Evolutionary conservation across 1,140 invertebrate species (phyloP).

Genomic region (Papilio helenus): DNA sequence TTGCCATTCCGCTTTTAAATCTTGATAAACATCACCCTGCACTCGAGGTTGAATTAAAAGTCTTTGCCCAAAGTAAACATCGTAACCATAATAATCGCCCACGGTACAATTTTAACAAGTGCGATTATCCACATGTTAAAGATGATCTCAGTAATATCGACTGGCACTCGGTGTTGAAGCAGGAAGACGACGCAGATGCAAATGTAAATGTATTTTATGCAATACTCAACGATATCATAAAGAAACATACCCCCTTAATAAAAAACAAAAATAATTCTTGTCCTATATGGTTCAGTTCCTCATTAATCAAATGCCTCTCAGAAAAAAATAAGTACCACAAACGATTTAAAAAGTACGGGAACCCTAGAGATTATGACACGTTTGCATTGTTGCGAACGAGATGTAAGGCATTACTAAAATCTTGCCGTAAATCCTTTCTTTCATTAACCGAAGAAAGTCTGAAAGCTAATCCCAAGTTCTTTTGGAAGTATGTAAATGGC

Average conservation of each 20-base stretch:
- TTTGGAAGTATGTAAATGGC: slow-evolving; percentile 36
- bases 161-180: neutral
- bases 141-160: neutral
- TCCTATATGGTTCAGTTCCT: slow-evolving; percentile 1
- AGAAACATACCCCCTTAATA: neutral
- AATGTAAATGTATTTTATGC: neutral
- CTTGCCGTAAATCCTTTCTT: slow-evolving; percentile 5
- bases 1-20: neutral
- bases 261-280: neutral
- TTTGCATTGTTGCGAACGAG: slow-evolving; percentile 32
- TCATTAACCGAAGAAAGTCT: slow-evolving; percentile 32
- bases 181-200: neutral
- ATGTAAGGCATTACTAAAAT: slow-evolving; percentile 29
- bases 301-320: slow-evolving; percentile 31
- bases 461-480: slow-evolving; percentile 34
- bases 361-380: slow-evolving; percentile 37
- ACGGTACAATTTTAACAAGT: neutral
- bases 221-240: neutral
- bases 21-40: neutral
- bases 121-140: neutral
- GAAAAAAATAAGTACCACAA: slow-evolving; percentile 31
- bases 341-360: slow-evolving; percentile 33
- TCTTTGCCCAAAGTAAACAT: neutral
- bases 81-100: neutral
- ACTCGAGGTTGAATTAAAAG: neutral